Conservation (phyloP, 2,113 vertebrate genomes). For the Climacteris rufus region DNA sequence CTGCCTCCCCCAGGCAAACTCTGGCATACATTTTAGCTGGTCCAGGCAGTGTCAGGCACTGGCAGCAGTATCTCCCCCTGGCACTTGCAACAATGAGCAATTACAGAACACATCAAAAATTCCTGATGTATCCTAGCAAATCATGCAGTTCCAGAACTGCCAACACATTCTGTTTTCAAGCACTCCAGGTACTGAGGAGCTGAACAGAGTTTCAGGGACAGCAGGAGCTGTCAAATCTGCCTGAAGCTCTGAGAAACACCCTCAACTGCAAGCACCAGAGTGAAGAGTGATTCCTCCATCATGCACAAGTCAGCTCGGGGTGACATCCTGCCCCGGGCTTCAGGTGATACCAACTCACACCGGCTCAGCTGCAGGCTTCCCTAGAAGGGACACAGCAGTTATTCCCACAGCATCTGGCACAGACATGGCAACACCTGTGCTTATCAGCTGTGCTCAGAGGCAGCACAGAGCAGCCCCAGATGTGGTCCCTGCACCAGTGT, state of each 20-base stretch:
- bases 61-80: background rate
- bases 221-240: background rate
- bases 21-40: background rate
- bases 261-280: background rate
- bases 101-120: background rate
- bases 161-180: background rate
- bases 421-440: background rate
- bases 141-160: background rate
- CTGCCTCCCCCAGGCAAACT: background rate
- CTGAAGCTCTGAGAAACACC: background rate
- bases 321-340: background rate
- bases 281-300: background rate
- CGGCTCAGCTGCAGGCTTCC: background rate
- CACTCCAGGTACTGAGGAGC: background rate
- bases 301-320: background rate
- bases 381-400: background rate
- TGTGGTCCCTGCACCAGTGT: rapidly evolving
- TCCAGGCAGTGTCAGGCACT: background rate
- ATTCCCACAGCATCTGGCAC: background rate
- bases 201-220: background rate
- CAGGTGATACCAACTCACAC: background rate
- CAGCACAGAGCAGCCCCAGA: background rate
- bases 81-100: background rate
- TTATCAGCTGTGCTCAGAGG: background rate
- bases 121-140: background rate